Percentiles rank a stretch among this genome's conserved stretches.
phyloP scores from a whole-genome alignment of 2,113 vertebrate genomes.

The Plotosus lineatus region DNA sequence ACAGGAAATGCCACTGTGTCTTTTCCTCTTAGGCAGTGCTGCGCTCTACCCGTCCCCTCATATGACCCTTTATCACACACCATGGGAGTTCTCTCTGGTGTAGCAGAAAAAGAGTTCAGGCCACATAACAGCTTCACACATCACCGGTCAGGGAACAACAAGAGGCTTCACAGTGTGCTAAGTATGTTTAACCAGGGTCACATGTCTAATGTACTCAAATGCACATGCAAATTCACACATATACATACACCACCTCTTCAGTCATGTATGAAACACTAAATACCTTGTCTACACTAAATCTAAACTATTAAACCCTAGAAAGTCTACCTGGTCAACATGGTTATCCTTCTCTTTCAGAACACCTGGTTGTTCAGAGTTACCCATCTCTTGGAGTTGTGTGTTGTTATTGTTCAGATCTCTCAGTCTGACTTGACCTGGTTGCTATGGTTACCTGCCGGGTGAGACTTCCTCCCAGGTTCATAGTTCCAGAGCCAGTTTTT shows the following conservation, averaged over 20 bases:
- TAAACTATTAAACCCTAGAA: neutral
- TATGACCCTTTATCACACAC: neutral
- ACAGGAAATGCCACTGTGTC: neutral
- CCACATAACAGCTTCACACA: conserved; percentile 6
- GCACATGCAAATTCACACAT: no score
- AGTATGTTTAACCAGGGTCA: neutral
- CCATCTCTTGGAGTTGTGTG: no score
- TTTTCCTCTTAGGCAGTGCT: neutral
- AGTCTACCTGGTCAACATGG: neutral
- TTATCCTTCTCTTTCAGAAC: neutral
- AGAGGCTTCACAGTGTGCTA: neutral
- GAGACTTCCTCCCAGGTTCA: conserved; percentile 97
- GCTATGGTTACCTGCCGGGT: conserved; percentile 87
- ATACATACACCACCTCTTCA: neutral
- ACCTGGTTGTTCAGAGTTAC: neutral
- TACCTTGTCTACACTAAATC: neutral
- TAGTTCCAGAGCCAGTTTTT: conserved; percentile 94
- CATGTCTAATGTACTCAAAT: neutral
- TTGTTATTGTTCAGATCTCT: neutral
- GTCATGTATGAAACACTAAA: neutral
- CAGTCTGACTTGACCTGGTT: neutral
- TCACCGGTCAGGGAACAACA: neutral
- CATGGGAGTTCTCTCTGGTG: neutral
- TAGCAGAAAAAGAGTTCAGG: neutral
- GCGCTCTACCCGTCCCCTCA: neutral